Evolutionary conservation across 2,888 invertebrate species (phyloP), one percentile per base, ranked within the genome.

Genomic region (Augochlorella aurata): DNA sequence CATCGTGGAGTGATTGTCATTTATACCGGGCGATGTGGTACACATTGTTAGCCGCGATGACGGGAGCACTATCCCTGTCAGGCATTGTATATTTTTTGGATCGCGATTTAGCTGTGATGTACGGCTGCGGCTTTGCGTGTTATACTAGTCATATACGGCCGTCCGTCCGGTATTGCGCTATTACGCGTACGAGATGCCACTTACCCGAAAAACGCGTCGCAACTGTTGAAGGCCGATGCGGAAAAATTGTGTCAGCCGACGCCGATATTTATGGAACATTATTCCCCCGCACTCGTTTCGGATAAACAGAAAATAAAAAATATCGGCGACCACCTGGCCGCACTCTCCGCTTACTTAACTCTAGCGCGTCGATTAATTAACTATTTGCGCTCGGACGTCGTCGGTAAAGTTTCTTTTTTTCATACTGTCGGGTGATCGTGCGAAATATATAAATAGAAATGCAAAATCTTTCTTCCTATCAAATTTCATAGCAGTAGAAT

Each of bases 31-130:
- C 89, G 86, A 89, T 90, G 91, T 87, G 91, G 90, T 90, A 89
- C 90, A 90, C 90, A 91, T 89, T 91, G 92, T 91, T 91, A 90
- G 90, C 89, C 88, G 77, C 79, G 88, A 87, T 88, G 90, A 88
- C 87, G 87, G 85, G 87, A 86, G 83, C 87, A 85, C 86, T 89
- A 88, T 87, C 89, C 89, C 90, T 92, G 91, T 92, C 92, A 90
- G 90, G 86, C 87, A 91, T 93, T 93, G 93, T 93, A 93, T 93
- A 92, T 92, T 93, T 93, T 93, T 93, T 93, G 92, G 92, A 92
- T 93, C 92, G 92, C 91, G 91, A 93, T 93, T 91, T 92, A 93
- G 91, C 89, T 89, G 90, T 93, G 93, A 93, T 93, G 91, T 92
- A 92, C 90, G 90, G 90, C 85, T 89, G 89, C 82, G 88, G 88